Evolutionary conservation across 2,888 invertebrate species (phyloP).

Genomic region (Campopleginae sp.): DNA sequence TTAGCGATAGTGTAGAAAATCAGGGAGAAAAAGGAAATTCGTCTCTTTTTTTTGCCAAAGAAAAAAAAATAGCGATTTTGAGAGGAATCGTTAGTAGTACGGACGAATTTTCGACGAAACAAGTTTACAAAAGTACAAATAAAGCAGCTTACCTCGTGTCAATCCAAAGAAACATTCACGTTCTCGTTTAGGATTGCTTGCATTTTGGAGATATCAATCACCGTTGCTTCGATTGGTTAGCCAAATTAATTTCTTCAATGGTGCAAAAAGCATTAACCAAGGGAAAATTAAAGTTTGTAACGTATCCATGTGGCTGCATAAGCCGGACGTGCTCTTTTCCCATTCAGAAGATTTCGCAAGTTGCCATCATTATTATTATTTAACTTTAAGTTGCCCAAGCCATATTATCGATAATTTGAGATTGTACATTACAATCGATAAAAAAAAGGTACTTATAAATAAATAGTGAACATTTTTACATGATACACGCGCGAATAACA

Average conservation of each 20-base stretch:
- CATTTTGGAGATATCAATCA: constrained; percentile 1
- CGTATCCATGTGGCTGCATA: neutral
- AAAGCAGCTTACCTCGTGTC: constrained; percentile 52
- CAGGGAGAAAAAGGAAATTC: constrained; percentile 5
- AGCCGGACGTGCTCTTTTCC: constrained; percentile 10
- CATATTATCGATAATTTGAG: constrained; percentile 60
- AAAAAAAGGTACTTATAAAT: constrained; percentile 66
- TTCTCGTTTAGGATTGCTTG: constrained; percentile 14
- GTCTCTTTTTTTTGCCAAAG: neutral
- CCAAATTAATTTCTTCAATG: neutral
- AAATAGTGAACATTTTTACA: constrained; percentile 67
- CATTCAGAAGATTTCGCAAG: constrained; percentile 23
- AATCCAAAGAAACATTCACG: constrained; percentile 45
- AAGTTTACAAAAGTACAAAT: constrained; percentile 58
- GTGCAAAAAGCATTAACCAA: neutral
- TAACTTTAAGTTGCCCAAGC: constrained; percentile 26
- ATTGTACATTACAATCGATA: constrained; percentile 73
- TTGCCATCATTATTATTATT: constrained; percentile 34
- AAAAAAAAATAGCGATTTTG: constrained; percentile 2
- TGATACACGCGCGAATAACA: constrained; percentile 61
- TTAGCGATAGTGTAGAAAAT: constrained; percentile 4
- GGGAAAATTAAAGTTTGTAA: neutral
- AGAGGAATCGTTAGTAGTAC: neutral
- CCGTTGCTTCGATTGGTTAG: neutral
- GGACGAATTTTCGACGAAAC: constrained; percentile 48